Evolutionary conservation across 2,113 vertebrate species (phyloP).

Genomic region (Ranitomeya variabilis): DNA sequence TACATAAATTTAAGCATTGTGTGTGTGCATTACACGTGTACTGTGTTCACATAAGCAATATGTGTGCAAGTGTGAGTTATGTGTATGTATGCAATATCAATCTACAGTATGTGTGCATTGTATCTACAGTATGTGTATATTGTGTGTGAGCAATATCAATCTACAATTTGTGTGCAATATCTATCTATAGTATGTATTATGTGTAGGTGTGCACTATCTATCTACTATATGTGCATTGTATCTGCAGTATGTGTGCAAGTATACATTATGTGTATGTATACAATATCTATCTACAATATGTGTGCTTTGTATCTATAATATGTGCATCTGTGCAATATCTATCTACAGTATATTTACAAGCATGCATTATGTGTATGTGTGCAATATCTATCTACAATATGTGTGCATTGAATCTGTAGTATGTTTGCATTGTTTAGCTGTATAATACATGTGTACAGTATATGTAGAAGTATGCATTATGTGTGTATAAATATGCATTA

Average conservation of each 20-base stretch:
- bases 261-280: no score
- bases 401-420: background rate
- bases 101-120: background rate
- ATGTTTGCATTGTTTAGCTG: background rate
- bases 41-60: background rate
- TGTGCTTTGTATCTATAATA: background rate
- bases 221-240: background rate
- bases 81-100: background rate
- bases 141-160: background rate
- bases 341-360: background rate
- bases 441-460: no score
- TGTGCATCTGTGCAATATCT: background rate
- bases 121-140: background rate
- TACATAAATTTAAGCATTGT: no score
- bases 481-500: background rate
- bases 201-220: background rate
- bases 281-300: no score
- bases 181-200: background rate
- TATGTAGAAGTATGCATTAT: background rate
- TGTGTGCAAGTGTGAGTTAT: background rate
- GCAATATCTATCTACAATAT: background rate
- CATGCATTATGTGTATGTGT: background rate
- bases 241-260: no score
- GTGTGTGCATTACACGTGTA: background rate
- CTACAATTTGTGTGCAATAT: background rate